Conservation (phyloP, 64 coral and sea anemone genomes). For the Porites lutea region DNA sequence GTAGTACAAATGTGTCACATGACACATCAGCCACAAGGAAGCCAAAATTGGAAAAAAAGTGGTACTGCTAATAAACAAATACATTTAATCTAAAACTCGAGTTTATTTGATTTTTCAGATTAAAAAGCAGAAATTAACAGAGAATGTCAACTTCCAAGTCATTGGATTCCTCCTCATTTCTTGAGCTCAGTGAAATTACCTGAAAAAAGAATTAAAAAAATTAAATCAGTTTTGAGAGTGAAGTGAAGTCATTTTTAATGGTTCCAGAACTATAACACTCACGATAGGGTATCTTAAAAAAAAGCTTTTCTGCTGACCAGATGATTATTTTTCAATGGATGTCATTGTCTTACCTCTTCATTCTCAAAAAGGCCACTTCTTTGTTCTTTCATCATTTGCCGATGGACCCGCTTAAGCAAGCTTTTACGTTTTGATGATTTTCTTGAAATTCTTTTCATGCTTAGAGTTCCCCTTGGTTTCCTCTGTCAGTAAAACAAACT, state of each 20-base stretch:
- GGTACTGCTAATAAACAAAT: not conserved
- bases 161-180: constrained; percentile 56
- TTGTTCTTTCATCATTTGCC: constrained; percentile 94
- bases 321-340: too few species aligned
- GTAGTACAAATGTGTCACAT: too few species aligned
- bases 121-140: constrained; percentile 42
- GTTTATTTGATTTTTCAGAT: constrained; percentile 26
- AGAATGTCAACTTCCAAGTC: constrained; percentile 66
- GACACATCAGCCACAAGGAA: too few species aligned
- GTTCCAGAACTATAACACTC: too few species aligned
- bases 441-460: constrained; percentile 77
- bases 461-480: constrained; percentile 73
- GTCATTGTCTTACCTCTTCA: constrained; percentile 72
- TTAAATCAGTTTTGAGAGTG: too few species aligned
- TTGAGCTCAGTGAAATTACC: constrained; percentile 66
- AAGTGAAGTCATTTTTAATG: not conserved
- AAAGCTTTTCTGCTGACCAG: too few species aligned
- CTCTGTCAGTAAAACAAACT: constrained; percentile 45
- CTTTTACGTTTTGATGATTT: constrained; percentile 93
- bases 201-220: not conserved
- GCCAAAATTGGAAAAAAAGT: too few species aligned
- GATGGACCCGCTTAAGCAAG: constrained; percentile 84
- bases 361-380: constrained; percentile 95
- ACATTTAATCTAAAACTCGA: not conserved
- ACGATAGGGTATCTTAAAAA: too few species aligned